Base-by-base conservation (phyloP, 2,113 vertebrate genomes). In the Lophochroa leadbeateri region DNA sequence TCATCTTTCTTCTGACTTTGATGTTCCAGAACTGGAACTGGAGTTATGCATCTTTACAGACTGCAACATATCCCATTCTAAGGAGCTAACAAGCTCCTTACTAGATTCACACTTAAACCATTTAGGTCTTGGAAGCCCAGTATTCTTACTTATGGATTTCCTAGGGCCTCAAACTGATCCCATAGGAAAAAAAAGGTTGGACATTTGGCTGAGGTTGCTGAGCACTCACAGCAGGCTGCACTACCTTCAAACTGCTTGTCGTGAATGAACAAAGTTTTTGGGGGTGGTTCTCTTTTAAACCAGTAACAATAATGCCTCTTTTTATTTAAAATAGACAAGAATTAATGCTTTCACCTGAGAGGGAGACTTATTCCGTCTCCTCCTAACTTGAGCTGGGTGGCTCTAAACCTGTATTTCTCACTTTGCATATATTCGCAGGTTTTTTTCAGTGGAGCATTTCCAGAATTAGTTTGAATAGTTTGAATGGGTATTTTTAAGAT, bases 1-100 rank as follows among this genome's bases (percentile, higher is more conserved):
- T 82, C 7, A 10, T 39, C 39, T 39, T 39, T 61, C 35, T 88
- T 90, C 79, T 65, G 37, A 52, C 11, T 90, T 65, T 11, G 5
- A 27, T 2, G 0, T 75, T 52, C 18, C 41, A 94, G 65, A 71
- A 82, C 7, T 23, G 7, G 28, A 35, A 58, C 58, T 50, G 35
- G 25, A 77, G 9, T 57, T 67, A 13, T 1, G 2, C 11, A 17
- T 70, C 9, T 18, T 78, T 39, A 74, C 0, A 0, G 17, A 52
- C 24, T 19, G 27, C 8, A 27, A 35, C 20, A 57, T 43, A 16
- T 52, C 17, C 4, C 23, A 39, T 70, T 47, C 15, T 52, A 69
- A 72, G 35, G 15, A 43, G 17, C 13, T 61, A 57, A 37, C 11
- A 90, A 61, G 5, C 3, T 65, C 21, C 18, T 44, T 81, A 31